Conservation (phyloP, 2,113 vertebrate genomes). For the Sciurus niger region DNA sequence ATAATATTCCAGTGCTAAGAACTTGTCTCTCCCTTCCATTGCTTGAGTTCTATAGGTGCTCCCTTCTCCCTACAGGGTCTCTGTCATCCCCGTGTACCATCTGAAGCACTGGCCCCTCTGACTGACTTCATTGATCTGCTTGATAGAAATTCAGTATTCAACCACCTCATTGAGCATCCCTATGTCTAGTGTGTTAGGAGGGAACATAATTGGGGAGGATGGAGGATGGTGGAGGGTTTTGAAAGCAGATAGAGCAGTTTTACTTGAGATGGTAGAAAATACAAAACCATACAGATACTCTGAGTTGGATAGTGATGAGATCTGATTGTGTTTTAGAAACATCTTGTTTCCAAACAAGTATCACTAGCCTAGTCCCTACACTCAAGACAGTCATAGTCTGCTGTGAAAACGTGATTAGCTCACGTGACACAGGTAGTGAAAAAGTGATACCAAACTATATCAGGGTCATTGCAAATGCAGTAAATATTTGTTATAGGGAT, state of each 20-base stretch:
- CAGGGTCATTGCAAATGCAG: background rate
- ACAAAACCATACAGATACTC: background rate
- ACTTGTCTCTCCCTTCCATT: background rate
- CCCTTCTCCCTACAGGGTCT: background rate
- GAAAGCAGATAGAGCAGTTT: background rate
- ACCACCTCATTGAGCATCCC: background rate
- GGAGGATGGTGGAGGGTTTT: too few species aligned
- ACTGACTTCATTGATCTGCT: background rate
- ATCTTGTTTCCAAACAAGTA: background rate
- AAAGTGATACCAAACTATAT: background rate
- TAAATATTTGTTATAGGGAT: too few species aligned
- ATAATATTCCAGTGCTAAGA: background rate
- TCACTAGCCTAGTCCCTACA: too few species aligned
- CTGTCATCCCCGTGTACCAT: background rate
- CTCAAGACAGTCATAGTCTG: background rate
- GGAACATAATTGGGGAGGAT: background rate
- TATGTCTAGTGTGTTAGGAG: background rate
- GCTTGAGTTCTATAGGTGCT: background rate
- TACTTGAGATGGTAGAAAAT: background rate
- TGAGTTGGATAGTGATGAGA: background rate
- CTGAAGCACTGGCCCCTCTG: background rate
- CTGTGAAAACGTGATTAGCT: background rate
- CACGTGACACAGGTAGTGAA: background rate
- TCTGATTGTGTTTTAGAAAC: background rate
- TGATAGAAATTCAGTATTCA: background rate